These are phyloP conservation scores for Osmerus eperlanus DNA, from an alignment of 2,113 vertebrate genomes.

Conservation along the genomic window DNA sequence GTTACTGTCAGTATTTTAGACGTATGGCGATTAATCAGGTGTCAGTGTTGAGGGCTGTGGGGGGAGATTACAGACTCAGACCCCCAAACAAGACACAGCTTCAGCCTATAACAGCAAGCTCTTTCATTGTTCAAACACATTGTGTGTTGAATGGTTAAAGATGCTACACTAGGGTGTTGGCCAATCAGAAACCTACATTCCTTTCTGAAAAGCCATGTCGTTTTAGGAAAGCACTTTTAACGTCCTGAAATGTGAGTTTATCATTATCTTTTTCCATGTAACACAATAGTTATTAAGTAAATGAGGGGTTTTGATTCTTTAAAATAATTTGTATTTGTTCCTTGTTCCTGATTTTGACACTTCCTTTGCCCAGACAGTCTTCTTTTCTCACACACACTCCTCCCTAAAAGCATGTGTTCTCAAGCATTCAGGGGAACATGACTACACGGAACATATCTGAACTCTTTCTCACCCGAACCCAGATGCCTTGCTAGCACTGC, in stretches of 20 bases:
- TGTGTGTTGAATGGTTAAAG: neutral
- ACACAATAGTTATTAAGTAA: no score
- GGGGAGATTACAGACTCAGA: slow-evolving; percentile 9
- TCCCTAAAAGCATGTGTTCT: neutral
- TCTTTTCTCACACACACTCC: neutral
- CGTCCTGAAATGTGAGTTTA: no score
- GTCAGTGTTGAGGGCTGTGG: slow-evolving; percentile 11
- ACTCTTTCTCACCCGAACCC: slow-evolving; percentile 64
- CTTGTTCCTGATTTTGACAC: no score
- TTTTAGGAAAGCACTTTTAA: no score
- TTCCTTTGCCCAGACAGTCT: neutral
- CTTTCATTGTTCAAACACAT: neutral
- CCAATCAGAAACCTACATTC: no score
- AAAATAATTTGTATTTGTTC: no score
- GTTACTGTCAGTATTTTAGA: slow-evolving; percentile 30
- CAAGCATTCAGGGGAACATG: slow-evolving; percentile 21
- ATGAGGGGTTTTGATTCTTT: no score
- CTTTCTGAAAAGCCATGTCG: no score
- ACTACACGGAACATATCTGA: slow-evolving; percentile 46
- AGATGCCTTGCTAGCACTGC: slow-evolving; percentile 56
- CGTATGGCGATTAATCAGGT: slow-evolving; percentile 42
- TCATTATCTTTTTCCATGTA: no score
- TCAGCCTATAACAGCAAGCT: neutral
- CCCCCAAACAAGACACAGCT: neutral
- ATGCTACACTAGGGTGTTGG: neutral